phyloP scores from a whole-genome alignment of 2,797 vertebrate genomes.

The Taenioides sp. region DNA sequence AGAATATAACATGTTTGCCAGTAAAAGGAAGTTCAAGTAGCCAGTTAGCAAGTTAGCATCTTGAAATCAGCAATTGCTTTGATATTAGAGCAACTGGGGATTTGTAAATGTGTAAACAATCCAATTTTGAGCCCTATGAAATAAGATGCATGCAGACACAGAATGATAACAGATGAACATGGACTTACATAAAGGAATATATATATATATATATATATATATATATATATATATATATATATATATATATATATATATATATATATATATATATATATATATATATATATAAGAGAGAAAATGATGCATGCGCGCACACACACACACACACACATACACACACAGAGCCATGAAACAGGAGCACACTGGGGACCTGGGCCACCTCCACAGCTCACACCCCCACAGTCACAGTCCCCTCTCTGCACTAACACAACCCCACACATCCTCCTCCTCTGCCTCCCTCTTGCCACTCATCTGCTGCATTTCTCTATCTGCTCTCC shows the following conservation, averaged over 20 bases:
- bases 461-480: slow-evolving; percentile 39
- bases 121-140: not conserved
- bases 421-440: slow-evolving; percentile 56
- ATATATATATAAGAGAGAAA: no score
- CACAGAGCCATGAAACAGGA: slow-evolving; percentile 74
- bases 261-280: no score
- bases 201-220: no score
- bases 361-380: slow-evolving; percentile 73
- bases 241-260: no score
- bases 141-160: not conserved
- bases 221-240: no score
- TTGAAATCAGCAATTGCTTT: not conserved
- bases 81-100: not conserved
- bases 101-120: not conserved
- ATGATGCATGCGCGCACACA: not conserved
- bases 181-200: not conserved
- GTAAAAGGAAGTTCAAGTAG: not conserved
- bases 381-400: slow-evolving; percentile 76
- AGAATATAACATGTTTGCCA: not conserved
- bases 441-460: slow-evolving; percentile 45
- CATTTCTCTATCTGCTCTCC: slow-evolving; percentile 58
- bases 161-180: not conserved
- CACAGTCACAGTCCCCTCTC: slow-evolving; percentile 60
- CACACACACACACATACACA: not conserved
- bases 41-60: not conserved